Evolutionary conservation across 2,797 vertebrate genomes (phyloP).

Genomic region (Falco cherrug): DNA sequence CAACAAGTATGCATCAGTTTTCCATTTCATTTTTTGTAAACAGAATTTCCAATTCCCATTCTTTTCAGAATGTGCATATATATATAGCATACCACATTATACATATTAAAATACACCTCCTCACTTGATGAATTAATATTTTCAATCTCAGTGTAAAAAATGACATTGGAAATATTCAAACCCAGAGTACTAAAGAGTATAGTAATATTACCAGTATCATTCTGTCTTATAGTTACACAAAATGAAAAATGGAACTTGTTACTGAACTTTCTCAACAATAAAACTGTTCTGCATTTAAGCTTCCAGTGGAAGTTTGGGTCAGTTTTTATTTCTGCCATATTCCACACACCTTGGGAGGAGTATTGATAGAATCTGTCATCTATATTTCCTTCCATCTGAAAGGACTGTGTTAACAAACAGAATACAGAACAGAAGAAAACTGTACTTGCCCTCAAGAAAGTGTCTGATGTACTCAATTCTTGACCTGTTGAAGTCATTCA

Average conservation of each 20-base stretch:
- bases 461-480: not conserved
- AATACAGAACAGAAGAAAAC: not conserved
- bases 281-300: not conserved
- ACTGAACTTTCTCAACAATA: not conserved
- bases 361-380: not conserved
- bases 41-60: not conserved
- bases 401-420: not conserved
- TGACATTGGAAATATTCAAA: not conserved
- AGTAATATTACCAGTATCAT: not conserved
- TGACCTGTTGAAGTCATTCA: not conserved
- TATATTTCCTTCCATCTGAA: not conserved
- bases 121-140: not conserved
- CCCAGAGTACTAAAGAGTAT: not conserved
- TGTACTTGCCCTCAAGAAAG: not conserved
- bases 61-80: not conserved
- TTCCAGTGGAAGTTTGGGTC: not conserved
- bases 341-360: not conserved
- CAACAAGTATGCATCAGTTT: not conserved
- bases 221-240: not conserved
- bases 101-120: not conserved
- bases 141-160: not conserved
- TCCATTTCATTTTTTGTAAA: not conserved
- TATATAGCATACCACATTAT: not conserved
- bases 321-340: not conserved
- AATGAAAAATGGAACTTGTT: not conserved